Evolutionary conservation across 1,140 invertebrate genomes (phyloP).

Genomic region (Spodoptera litura): DNA sequence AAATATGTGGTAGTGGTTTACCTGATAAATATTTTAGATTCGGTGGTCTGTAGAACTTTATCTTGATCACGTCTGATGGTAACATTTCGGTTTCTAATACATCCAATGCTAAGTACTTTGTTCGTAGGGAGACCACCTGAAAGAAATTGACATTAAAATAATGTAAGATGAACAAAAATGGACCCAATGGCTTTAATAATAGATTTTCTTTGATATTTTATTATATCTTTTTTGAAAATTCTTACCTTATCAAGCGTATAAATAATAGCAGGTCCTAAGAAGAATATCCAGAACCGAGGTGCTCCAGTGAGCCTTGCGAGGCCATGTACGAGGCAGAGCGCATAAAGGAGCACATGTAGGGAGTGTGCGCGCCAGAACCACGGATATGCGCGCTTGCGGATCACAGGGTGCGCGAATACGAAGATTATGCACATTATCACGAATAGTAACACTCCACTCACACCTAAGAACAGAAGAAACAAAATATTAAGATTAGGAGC

Average conservation of each 20-base stretch:
- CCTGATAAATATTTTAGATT: slow-evolving; percentile 98
- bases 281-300: slow-evolving; percentile 98
- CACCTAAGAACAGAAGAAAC: slow-evolving; percentile 87
- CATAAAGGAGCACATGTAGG: slow-evolving; percentile 96
- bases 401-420: slow-evolving; percentile 97
- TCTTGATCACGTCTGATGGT: slow-evolving; percentile 97
- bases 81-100: slow-evolving; percentile 98
- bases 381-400: slow-evolving; percentile 97
- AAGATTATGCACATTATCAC: slow-evolving; percentile 98
- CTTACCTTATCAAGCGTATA: slow-evolving; percentile 96
- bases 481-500: neutral
- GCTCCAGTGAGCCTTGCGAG: slow-evolving; percentile 97
- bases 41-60: slow-evolving; percentile 97
- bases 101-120: slow-evolving; percentile 97
- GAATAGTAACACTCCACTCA: slow-evolving; percentile 98
- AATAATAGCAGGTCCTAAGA: slow-evolving; percentile 96
- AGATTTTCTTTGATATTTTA: no score
- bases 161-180: no score
- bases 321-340: slow-evolving; percentile 96
- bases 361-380: slow-evolving; percentile 99
- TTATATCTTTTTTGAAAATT: no score
- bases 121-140: slow-evolving; percentile 95
- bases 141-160: neutral
- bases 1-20: slow-evolving; percentile 52
- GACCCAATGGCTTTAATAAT: no score